These are phyloP conservation scores for Scotopteryx bipunctaria DNA, from an alignment of 2,888 invertebrate species.

Conservation along the genomic window DNA sequence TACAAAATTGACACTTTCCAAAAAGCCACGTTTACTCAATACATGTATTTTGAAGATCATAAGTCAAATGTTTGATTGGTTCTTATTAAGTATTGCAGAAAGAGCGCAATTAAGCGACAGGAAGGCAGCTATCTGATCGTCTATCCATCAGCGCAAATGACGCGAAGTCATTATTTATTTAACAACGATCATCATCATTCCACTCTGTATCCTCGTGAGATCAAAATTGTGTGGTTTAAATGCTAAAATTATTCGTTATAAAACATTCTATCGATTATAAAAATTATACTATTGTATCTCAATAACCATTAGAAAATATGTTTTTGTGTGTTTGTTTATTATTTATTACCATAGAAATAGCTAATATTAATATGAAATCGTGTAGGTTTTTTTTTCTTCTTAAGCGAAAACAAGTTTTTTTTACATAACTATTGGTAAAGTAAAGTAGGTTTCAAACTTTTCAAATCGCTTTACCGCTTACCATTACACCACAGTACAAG, in stretches of 20 bases:
- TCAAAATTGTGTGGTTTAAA: conserved; percentile 34
- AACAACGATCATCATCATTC: conserved; percentile 70
- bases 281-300: no score
- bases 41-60: not conserved
- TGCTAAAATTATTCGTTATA: conserved; percentile 17
- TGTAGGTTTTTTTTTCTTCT: no score
- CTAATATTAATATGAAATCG: no score
- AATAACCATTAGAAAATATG: no score
- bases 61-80: conserved; percentile 15
- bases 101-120: conserved; percentile 34
- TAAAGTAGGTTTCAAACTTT: no score
- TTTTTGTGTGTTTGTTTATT: no score
- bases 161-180: conserved; percentile 69
- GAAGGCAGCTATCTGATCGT: conserved; percentile 42
- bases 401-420: no score
- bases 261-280: not conserved
- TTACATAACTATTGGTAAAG: no score
- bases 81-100: conserved; percentile 21
- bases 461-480: conserved; percentile 30
- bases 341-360: no score
- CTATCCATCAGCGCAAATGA: conserved; percentile 72
- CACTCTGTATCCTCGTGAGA: conserved; percentile 43
- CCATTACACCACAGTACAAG: conserved; percentile 46
- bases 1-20: no score
- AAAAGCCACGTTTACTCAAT: no score